Conservation (phyloP, 2,113 vertebrate species). For the Cheilinus undulatus region DNA sequence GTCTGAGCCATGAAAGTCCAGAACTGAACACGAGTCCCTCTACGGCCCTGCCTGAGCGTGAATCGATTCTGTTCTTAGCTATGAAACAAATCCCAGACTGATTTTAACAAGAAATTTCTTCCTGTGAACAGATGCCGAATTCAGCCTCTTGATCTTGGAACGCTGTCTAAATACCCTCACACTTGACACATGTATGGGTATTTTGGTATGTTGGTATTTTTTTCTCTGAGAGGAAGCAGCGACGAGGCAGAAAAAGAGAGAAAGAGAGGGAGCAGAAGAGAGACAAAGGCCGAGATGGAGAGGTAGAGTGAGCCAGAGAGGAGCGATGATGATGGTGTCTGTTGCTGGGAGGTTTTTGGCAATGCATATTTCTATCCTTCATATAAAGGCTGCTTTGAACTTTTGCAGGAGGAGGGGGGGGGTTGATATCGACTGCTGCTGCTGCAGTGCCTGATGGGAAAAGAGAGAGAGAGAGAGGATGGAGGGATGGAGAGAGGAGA, state of each 20-base stretch:
- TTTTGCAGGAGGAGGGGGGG: constrained; percentile 18
- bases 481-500: constrained; percentile 49
- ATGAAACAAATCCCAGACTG: too few species aligned
- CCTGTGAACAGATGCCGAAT: too few species aligned
- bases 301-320: constrained; percentile 21
- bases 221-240: background rate
- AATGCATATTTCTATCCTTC: constrained; percentile 74
- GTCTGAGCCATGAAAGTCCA: too few species aligned
- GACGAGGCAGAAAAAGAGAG: background rate
- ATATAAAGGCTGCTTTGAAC: constrained; percentile 74
- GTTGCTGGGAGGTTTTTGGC: constrained; percentile 72
- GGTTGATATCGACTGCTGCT: constrained; percentile 72
- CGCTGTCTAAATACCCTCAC: too few species aligned
- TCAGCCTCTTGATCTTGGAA: too few species aligned
- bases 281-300: constrained; percentile 42
- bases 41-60: too few species aligned
- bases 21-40: too few species aligned
- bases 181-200: background rate
- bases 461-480: constrained; percentile 28
- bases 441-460: constrained; percentile 70
- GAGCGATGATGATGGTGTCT: constrained; percentile 58
- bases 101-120: too few species aligned
- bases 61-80: too few species aligned
- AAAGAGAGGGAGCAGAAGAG: constrained; percentile 3
- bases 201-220: background rate